phyloP scores from a whole-genome alignment of 2,113 vertebrate species.

The Sinocyclocheilus maitianheensis region DNA sequence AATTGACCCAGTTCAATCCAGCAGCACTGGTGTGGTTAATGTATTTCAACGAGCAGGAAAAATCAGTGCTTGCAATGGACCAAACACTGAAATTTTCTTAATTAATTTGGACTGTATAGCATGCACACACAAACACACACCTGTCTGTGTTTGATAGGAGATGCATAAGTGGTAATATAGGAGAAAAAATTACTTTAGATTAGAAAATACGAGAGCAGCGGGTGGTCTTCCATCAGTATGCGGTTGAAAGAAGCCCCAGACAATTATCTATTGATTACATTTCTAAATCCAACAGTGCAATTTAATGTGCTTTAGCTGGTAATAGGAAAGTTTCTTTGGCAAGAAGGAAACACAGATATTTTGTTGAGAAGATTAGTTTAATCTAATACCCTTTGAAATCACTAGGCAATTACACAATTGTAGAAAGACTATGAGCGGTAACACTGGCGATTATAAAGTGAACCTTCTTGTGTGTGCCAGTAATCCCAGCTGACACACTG shows the following conservation, averaged over 20 bases:
- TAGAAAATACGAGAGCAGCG: constrained; percentile 22
- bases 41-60: neutral
- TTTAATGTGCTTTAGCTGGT: constrained; percentile 40
- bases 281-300: constrained; percentile 38
- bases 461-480: neutral
- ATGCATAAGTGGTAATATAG: constrained; percentile 13
- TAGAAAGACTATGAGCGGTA: constrained; percentile 13
- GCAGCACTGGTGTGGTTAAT: neutral
- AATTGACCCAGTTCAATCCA: neutral
- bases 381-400: constrained; percentile 35
- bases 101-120: neutral
- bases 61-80: neutral
- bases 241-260: constrained; percentile 27
- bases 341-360: constrained; percentile 32
- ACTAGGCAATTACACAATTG: constrained; percentile 35
- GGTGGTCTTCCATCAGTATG: constrained; percentile 30
- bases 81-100: constrained; percentile 11
- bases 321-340: constrained; percentile 43
- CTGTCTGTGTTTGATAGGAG: constrained; percentile 8
- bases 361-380: constrained; percentile 36
- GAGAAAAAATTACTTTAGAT: constrained; percentile 18
- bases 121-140: neutral
- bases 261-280: constrained; percentile 45
- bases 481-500: constrained; percentile 5
- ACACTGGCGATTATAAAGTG: constrained; percentile 20